Evolutionary conservation across 2,113 vertebrate species (phyloP).

Genomic region (Oceanites oceanicus): DNA sequence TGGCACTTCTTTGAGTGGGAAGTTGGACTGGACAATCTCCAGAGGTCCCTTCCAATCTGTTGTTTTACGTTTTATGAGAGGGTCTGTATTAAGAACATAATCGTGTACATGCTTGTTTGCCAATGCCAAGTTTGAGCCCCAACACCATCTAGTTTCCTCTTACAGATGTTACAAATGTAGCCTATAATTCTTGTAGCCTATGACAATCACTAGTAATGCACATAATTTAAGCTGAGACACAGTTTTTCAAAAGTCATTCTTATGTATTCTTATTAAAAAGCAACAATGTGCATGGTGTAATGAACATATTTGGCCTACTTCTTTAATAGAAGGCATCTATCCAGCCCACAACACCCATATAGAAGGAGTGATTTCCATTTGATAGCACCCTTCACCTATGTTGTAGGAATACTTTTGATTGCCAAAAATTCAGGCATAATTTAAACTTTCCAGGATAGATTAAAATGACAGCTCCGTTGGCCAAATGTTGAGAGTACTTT

Average conservation of each 20-base stretch:
- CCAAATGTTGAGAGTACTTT: background rate
- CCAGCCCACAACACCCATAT: background rate
- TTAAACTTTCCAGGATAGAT: background rate
- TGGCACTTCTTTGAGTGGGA: background rate
- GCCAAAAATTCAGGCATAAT: background rate
- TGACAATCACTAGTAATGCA: background rate
- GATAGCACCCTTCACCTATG: background rate
- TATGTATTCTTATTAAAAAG: background rate
- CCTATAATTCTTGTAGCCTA: background rate
- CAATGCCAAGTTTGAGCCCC: background rate
- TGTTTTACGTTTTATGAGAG: background rate
- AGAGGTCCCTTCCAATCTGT: background rate
- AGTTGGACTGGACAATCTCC: background rate
- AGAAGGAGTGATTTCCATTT: background rate
- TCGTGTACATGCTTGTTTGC: fast-evolving
- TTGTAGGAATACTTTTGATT: background rate
- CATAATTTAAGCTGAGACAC: background rate
- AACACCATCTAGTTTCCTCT: background rate
- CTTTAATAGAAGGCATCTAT: background rate
- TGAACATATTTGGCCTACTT: fast-evolving
- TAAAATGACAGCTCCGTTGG: background rate
- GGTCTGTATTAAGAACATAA: background rate
- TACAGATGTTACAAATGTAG: background rate
- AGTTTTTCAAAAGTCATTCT: background rate
- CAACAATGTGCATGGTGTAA: background rate